Conservation (phyloP, 2,797 vertebrate genomes). For the Molossus alvarezi region DNA sequence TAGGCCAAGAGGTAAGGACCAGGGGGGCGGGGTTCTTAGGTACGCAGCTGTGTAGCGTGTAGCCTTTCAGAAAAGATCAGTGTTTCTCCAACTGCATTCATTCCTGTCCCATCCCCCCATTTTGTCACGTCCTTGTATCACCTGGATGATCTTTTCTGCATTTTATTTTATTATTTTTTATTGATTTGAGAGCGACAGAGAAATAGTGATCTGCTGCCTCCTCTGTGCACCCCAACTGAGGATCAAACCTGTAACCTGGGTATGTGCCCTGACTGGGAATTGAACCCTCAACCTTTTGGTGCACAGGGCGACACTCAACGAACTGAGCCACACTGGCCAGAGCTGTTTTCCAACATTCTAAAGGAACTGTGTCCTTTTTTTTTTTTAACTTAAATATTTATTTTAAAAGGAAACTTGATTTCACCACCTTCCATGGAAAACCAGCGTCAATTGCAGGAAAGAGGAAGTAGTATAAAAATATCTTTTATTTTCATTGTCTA, state of each 20-base stretch:
- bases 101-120: neutral
- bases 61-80: neutral
- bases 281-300: neutral
- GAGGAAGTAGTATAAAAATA: slow-evolving; percentile 54
- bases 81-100: neutral
- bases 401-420: slow-evolving; percentile 52
- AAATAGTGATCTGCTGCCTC: neutral
- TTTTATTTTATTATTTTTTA: neutral
- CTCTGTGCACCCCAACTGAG: no score
- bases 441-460: slow-evolving; percentile 37
- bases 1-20: slow-evolving; percentile 6
- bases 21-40: neutral
- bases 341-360: neutral
- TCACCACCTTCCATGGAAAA: slow-evolving; percentile 40
- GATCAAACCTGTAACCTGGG: neutral
- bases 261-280: neutral
- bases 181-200: neutral
- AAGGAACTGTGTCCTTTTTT: neutral
- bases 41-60: neutral
- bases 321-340: neutral
- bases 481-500: neutral
- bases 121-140: neutral
- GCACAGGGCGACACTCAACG: neutral
- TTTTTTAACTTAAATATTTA: slow-evolving; percentile 21
- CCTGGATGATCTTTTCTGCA: neutral